Conservation (phyloP, 2,797 vertebrate genomes). For the Manis pentadactyla region DNA sequence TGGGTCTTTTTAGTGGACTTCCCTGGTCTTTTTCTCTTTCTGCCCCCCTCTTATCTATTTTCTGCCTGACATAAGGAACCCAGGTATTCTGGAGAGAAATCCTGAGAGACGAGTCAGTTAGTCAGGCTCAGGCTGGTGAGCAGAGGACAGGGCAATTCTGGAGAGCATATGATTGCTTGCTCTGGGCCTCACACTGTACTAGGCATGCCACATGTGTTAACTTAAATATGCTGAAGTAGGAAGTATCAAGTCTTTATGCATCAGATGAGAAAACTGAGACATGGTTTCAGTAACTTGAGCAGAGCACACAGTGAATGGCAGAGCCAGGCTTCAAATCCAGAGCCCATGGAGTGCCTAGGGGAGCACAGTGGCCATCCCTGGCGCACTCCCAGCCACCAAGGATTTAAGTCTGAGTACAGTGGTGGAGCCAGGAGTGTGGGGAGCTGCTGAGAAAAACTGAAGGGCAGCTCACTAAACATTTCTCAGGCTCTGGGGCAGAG, state of each 20-base stretch:
- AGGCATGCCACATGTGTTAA: background rate
- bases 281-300: background rate
- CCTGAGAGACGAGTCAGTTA: background rate
- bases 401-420: background rate
- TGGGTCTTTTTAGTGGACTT: too few relatives aligned
- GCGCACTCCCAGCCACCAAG: background rate
- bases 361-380: accelerated
- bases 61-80: background rate
- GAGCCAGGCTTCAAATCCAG: background rate
- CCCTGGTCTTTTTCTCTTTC: too few relatives aligned
- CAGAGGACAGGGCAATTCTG: background rate
- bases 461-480: background rate
- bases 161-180: background rate
- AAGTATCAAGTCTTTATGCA: background rate
- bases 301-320: background rate
- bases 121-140: background rate
- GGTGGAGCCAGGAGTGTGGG: background rate
- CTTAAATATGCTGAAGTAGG: background rate
- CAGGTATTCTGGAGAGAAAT: background rate
- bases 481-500: background rate
- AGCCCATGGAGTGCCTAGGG: too few relatives aligned
- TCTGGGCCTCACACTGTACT: background rate
- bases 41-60: too few relatives aligned
- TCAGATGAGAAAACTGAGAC: background rate
- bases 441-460: too few relatives aligned